Percentiles rank a stretch among this genome's conserved stretches.
Evolutionary conservation across 2,888 invertebrate genomes (phyloP).

Genomic region (Tipula lateralis): DNA sequence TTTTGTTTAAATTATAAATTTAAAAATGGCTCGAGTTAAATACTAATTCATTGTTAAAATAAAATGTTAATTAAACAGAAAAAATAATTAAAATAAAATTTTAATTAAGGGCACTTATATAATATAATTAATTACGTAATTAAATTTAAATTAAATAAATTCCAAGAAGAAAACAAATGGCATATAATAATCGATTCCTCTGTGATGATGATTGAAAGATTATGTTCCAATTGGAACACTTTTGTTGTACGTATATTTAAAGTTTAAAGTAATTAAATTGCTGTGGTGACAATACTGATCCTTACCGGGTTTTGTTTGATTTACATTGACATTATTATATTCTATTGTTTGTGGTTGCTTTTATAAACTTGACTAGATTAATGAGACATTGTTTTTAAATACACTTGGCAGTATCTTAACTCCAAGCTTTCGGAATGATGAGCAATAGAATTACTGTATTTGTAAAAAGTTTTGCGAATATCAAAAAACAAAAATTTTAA

Average conservation of each 20-base stretch:
- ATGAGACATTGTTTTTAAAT: not conserved
- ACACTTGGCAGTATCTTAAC: not conserved
- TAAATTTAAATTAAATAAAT: not conserved
- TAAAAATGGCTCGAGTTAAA: not conserved
- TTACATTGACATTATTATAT: not conserved
- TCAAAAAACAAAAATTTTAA: not conserved
- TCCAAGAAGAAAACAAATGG: not conserved
- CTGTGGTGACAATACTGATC: not conserved
- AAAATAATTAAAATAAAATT: not conserved
- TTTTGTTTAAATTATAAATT: not conserved
- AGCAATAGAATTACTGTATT: not conserved
- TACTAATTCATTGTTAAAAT: not conserved
- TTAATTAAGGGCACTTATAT: not conserved
- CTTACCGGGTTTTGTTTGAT: not conserved
- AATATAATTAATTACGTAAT: not conserved
- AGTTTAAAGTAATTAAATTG: not conserved
- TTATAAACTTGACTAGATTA: conserved; percentile 11
- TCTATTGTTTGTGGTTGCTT: not conserved
- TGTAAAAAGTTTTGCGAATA: not conserved
- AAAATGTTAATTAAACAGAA: not conserved
- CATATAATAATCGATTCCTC: not conserved
- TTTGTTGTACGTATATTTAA: not conserved
- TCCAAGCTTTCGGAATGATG: not conserved
- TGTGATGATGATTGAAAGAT: not conserved
- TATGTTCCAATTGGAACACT: not conserved